Base-by-base conservation (phyloP, 2,888 invertebrate genomes). In the Sphaerophoria rueppellii region DNA sequence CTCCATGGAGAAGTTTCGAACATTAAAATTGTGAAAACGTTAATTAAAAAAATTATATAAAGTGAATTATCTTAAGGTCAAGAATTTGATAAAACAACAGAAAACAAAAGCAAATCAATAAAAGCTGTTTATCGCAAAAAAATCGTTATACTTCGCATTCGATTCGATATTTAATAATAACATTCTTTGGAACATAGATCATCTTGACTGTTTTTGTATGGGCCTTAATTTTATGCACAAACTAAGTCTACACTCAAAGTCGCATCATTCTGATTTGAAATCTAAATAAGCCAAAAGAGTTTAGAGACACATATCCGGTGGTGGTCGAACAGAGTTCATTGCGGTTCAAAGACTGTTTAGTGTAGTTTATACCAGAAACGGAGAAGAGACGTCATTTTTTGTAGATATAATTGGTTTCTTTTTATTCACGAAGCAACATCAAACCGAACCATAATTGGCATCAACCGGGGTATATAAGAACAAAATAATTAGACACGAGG, bases 381-480 rank as follows among this genome's bases (percentile, higher is more conserved):
- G 60, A 74, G 34, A 75, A 16, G 37, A 37, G 50, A 35, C 24
- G 12, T 43, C 57, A 24, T 50, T 60, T 24, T 24, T 24, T 24
- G 24, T 24, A n/a, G n/a, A 2, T 24, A 24, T 24, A 54, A 71
- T 76, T 72, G 71, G 65, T 76, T 70, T 65, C 71, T 65, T 65
- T 74, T 82, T 82, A 82, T 78, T 78, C 82, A 82, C 74, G 74
- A 82, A 71, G 65, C 77, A 65, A 74, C 78, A 65, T 74, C 70
- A 70, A 82, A 71, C 63, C 70, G 69, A 70, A 46, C 78, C 82
- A 78, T 82, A 82, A 78, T 78, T 78, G 82, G 74, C 73, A 73
- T 78, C 69, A 57, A 74, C 63, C 65, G 16, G 48, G 65, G 65
- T 37, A 50, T 63, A 63, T 46, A 69, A 35, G 70, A 43, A 46